Evolutionary conservation across 2,888 invertebrate species (phyloP).

Genomic region (Erpobdella octoculata): DNA sequence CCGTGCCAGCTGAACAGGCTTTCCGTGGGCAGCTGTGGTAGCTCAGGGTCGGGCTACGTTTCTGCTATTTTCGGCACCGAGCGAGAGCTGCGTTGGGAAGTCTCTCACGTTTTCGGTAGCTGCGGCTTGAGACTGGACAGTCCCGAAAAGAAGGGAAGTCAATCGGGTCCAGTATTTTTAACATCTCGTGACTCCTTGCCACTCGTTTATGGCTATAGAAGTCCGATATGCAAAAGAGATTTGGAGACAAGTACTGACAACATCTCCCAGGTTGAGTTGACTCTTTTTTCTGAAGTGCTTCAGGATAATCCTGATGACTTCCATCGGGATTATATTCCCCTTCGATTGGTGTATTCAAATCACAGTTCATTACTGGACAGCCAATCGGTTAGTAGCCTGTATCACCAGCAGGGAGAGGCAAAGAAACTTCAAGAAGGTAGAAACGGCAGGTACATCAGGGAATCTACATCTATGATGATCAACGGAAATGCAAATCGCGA

Average conservation of each 20-base stretch:
- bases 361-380: background rate
- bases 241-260: slow-evolving; percentile 28
- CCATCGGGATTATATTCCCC: slow-evolving; percentile 34
- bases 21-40: slow-evolving; percentile 26
- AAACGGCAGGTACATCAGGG: background rate
- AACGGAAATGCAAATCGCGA: background rate
- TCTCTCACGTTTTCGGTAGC: slow-evolving; percentile 32
- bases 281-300: slow-evolving; percentile 29
- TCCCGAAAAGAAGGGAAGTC: background rate
- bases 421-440: background rate
- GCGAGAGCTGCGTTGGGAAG: slow-evolving; percentile 37
- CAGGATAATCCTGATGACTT: slow-evolving; percentile 22
- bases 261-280: slow-evolving; percentile 17
- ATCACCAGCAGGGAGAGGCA: background rate
- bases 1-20: slow-evolving; percentile 10
- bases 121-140: slow-evolving; percentile 32
- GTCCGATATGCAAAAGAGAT: slow-evolving; percentile 34
- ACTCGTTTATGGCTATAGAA: slow-evolving; percentile 35
- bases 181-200: slow-evolving; percentile 29
- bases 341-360: background rate
- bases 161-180: slow-evolving; percentile 28
- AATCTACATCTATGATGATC: background rate
- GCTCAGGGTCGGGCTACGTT: slow-evolving; percentile 34
- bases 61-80: slow-evolving; percentile 34
- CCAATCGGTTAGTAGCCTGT: background rate